These are phyloP conservation scores for Tenualosa thibaudeaui DNA, from an alignment of 2,797 vertebrate species.

Conservation along the genomic window DNA sequence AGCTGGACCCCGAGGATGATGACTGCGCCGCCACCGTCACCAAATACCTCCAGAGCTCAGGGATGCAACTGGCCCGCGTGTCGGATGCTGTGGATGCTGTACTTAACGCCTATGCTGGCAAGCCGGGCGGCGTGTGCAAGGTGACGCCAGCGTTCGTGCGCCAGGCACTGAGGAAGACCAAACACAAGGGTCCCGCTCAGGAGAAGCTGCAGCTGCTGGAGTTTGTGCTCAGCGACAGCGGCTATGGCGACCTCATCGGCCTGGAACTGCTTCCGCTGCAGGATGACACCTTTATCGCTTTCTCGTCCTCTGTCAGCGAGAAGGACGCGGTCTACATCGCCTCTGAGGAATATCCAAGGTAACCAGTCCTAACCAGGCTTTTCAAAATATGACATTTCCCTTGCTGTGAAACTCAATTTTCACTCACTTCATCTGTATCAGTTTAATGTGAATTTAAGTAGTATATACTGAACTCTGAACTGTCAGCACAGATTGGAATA, in stretches of 20 bases:
- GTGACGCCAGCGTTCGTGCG: constrained; percentile 86
- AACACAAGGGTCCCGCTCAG: constrained; percentile 75
- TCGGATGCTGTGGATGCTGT: constrained; percentile 80
- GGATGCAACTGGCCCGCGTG: constrained; percentile 87
- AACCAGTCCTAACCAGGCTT: constrained; percentile 40
- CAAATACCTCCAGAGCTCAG: constrained; percentile 93
- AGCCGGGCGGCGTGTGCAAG: constrained; percentile 76
- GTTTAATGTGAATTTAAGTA: too few relatives aligned
- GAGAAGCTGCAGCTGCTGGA: constrained; percentile 90
- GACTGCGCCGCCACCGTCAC: constrained; percentile 83
- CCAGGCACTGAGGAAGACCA: constrained; percentile 84
- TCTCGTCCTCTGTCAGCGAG: constrained; percentile 89
- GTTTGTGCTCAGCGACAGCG: constrained; percentile 86
- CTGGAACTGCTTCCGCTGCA: constrained; percentile 93
- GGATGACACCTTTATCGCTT: constrained; percentile 83
- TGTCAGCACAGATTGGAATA: background rate
- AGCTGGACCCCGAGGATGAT: constrained; percentile 77
- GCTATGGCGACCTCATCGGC: constrained; percentile 92
- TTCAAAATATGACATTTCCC: too few relatives aligned
- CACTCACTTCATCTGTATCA: too few relatives aligned
- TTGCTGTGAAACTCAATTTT: too few relatives aligned
- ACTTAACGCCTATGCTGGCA: constrained; percentile 65
- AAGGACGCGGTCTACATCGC: constrained; percentile 91
- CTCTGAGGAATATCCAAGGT: constrained; percentile 93
- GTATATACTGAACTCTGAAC: background rate